phyloP scores from a whole-genome alignment of 2,888 invertebrate species.

The Muschampia plurimacula region DNA sequence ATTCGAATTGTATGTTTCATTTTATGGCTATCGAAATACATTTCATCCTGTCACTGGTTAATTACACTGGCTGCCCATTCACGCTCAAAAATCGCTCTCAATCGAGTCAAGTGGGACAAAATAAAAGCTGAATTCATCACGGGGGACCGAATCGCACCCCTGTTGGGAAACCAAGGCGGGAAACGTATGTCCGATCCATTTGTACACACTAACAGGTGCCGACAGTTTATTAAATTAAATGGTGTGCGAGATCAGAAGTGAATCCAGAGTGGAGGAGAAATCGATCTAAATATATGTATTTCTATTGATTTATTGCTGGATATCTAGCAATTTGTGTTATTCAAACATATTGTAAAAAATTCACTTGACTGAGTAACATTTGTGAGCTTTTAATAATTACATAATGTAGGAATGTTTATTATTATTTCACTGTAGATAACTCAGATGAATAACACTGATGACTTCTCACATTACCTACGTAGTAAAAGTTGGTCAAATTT shows the following conservation, averaged over 20 bases:
- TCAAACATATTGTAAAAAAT: not conserved
- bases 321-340: slow-evolving; percentile 6
- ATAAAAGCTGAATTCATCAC: slow-evolving; percentile 83
- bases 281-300: slow-evolving; percentile 2
- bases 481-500: not conserved
- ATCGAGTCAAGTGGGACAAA: slow-evolving; percentile 83
- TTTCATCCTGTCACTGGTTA: slow-evolving; percentile 81
- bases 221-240: slow-evolving; percentile 82
- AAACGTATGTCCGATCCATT: slow-evolving; percentile 83
- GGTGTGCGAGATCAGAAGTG: slow-evolving; percentile 57
- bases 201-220: slow-evolving; percentile 80
- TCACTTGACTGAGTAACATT: not conserved
- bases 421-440: too few species aligned
- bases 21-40: slow-evolving; percentile 81
- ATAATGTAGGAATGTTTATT: too few species aligned
- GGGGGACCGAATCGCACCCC: slow-evolving; percentile 74
- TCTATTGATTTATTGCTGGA: slow-evolving; percentile 14
- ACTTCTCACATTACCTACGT: not conserved
- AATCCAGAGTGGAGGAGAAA: slow-evolving; percentile 19
- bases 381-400: too few species aligned
- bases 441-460: too few species aligned
- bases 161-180: slow-evolving; percentile 74
- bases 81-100: slow-evolving; percentile 83
- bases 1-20: slow-evolving; percentile 41
- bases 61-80: slow-evolving; percentile 82